Evolutionary conservation across 2,113 vertebrate genomes (phyloP), one percentile per base, ranked within the genome.

Genomic region (Himantopus leucocephalus): DNA sequence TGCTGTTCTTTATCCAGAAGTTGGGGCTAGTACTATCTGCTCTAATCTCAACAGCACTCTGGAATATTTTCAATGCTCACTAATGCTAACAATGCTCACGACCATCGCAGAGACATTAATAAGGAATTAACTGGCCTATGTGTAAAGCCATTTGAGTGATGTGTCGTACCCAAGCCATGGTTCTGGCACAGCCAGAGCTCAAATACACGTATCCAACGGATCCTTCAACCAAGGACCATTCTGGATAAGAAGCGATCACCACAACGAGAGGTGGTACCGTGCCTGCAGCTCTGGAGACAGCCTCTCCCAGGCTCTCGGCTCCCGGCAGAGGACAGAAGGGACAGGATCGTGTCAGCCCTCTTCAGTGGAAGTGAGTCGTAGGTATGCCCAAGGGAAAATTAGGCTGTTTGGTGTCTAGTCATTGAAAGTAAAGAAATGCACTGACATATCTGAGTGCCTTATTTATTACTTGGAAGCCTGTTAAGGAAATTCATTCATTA

Each of bases 271-370:
- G 16, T 3, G 29, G 47, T 24, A 4, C 39, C 26, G 8, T 8
- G 27, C 15, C 30, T 0, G 3, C 32, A 50, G 11, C 3, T 45
- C 52, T n/a, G 62, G 30, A 30, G 32, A 29, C 22, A 12, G 13
- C 48, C 20, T 50, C 48, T 50, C 48, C 48, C 48, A 50, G 22
- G 12, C 47, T 50, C 48, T 24, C 19, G 6, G 53, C 6, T 71
- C 23, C 47, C 26, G 5, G 12, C 20, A 4, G 71, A 37, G 48
- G 34, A 16, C 0, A 2, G 43, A 9, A 3, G 32, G 35, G 26
- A 60, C 10, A 9, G 45, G 1, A 12, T 17, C 0, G 0, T 0
- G 0, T 1, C 22, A 4, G 35, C 7, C 21, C 24, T 50, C 50
- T 15, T 2, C 5, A 50, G 12, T 3, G n/a, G 24, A 13, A 26